phyloP scores from a whole-genome alignment of 2,888 invertebrate genomes.

The Hypena proboscidalis region DNA sequence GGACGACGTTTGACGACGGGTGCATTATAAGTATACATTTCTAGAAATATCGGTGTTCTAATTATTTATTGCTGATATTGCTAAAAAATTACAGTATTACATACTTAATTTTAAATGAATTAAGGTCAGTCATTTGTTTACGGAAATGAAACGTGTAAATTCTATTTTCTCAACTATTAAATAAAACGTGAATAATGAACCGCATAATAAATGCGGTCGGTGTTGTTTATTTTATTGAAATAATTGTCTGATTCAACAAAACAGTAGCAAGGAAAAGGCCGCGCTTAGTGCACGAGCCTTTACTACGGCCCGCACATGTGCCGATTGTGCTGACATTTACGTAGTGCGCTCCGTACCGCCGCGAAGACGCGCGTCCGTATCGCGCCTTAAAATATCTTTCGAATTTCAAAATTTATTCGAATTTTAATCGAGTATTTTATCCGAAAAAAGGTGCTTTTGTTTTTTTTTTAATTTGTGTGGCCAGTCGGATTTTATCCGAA shows the following conservation, averaged over 20 bases:
- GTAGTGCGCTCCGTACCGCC: constrained; percentile 80
- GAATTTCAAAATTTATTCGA: constrained; percentile 50
- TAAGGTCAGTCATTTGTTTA: no score
- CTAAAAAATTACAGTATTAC: no score
- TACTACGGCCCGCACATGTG: constrained; percentile 79
- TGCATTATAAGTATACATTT: no score
- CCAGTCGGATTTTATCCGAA: no score
- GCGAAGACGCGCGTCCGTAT: constrained; percentile 66
- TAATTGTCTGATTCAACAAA: constrained; percentile 3
- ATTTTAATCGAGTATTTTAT: constrained; percentile 47
- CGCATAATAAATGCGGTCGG: no score
- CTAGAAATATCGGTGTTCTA: no score
- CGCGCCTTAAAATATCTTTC: constrained; percentile 52
- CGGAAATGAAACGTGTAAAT: no score
- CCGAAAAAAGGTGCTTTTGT: constrained; percentile 54
- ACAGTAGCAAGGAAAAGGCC: constrained; percentile 48
- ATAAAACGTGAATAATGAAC: no score
- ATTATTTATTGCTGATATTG: no score
- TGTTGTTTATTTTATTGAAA: background rate
- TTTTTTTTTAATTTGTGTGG: constrained; percentile 40
- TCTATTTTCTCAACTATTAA: no score
- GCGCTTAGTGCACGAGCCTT: constrained; percentile 55
- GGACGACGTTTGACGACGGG: no score
- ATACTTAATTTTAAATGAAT: no score
- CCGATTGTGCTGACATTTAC: constrained; percentile 81